Evolutionary conservation across 2,797 vertebrate species (phyloP), one percentile per base, ranked within the genome.

Genomic region (Neomorphus geoffroyi): DNA sequence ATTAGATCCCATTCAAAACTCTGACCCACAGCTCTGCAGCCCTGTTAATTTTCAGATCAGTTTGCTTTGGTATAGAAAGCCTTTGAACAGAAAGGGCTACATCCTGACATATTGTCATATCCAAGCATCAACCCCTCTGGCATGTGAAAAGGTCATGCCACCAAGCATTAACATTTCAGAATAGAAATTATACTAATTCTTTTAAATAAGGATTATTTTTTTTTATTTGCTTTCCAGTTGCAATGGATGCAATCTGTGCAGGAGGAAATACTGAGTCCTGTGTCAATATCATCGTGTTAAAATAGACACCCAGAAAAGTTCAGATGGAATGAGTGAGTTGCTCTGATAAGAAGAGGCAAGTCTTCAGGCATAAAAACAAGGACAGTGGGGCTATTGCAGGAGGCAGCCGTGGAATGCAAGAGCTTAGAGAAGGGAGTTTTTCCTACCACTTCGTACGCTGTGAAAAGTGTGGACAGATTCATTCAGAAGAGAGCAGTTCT

Each of bases 61-160:
- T 87, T 96, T 90, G 60, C 65, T 91, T 41, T 71, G 67, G 88
- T 80, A 95, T 92, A 82, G 66, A 69, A 96, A 80, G 46, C 84
- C 80, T 83, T 82, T 54, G 77, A 91, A 60, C 35, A 79, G 91
- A 54, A 93, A 92, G 33, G 64, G 32, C 80, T 92, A 51, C 73
- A 46, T 53, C 12, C 74, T 94, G 94, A 95, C 94, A 90, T 71
- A 82, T 87, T 96, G 91, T 95, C 97, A 91, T 88, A 95, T 71
- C 56, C 95, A 66, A 28, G 82, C 56, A 94, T 78, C 94, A 88
- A 30, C 74, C 80, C 64, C 70, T 82, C 58, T 97, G 97, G 91
- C 90, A 84, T 81, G 67, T 75, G 92, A 96, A 97, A 97, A 98
- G 96, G 94, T 97, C 93, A 39, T 48, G 94, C 93, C 96, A 96